These are phyloP conservation scores for Laspeyria flexula DNA, from an alignment of 2,888 invertebrate genomes.

Conservation along the genomic window DNA sequence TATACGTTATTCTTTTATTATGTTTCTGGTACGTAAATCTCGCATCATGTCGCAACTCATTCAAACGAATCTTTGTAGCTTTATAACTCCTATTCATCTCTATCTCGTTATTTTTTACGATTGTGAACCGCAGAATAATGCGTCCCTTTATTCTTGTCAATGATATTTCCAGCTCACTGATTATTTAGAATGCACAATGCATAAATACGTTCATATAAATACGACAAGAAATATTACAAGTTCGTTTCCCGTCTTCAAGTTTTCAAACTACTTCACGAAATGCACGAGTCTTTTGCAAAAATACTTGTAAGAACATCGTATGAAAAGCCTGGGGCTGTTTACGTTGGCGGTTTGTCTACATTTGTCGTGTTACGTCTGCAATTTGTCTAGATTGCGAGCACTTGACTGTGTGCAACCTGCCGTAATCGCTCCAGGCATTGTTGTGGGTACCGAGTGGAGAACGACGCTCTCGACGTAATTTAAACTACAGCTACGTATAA, in stretches of 20 bases:
- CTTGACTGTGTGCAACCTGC: slow-evolving; percentile 36
- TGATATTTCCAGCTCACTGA: not conserved
- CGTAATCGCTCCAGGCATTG: slow-evolving; percentile 42
- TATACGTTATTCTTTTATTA: not conserved
- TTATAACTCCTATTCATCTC: not conserved
- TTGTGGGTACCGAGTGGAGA: slow-evolving; percentile 13
- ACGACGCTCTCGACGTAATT: slow-evolving; percentile 26
- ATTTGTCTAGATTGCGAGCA: slow-evolving; percentile 46
- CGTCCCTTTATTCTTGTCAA: not conserved
- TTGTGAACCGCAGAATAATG: not conserved
- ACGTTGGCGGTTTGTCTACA: slow-evolving; percentile 25
- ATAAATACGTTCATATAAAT: not conserved
- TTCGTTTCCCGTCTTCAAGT: not conserved
- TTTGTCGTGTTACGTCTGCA: slow-evolving; percentile 36
- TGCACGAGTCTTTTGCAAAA: slow-evolving; percentile 12
- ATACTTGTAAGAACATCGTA: slow-evolving; percentile 18
- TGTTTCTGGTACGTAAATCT: not conserved
- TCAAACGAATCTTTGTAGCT: not conserved
- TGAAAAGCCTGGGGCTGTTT: slow-evolving; percentile 38
- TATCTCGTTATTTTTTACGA: not conserved
- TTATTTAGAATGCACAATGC: not conserved
- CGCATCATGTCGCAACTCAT: not conserved
- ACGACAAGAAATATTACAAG: too few species aligned
- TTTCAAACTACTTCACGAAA: slow-evolving; percentile 8
- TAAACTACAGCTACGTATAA: slow-evolving; percentile 26